Evolutionary conservation across 1,140 invertebrate species (phyloP).

Genomic region (Dreissena polymorpha): DNA sequence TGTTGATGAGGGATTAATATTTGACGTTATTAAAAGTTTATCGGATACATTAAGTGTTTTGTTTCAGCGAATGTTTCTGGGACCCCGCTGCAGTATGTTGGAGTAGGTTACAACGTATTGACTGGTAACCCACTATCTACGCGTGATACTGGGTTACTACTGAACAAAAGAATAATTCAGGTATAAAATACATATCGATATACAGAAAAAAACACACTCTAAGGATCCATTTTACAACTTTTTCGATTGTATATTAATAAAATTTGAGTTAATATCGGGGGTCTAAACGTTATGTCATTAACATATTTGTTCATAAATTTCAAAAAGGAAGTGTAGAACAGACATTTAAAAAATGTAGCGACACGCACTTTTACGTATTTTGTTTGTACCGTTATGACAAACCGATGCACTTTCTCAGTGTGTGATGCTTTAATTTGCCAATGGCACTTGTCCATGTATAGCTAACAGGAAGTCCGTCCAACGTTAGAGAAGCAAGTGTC

Average conservation of each 20-base stretch:
- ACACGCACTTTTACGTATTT: no score
- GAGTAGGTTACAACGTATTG: constrained; percentile 62
- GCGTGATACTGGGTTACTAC: constrained; percentile 55
- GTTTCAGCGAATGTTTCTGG: constrained; percentile 41
- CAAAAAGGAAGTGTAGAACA: no score
- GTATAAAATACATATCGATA: not conserved
- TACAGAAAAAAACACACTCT: not conserved
- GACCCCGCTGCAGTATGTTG: constrained; percentile 54
- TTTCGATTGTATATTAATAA: no score
- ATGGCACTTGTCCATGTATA: not conserved
- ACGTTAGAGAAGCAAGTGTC: not conserved
- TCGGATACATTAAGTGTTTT: no score
- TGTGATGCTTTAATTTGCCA: no score
- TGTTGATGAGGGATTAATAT: no score
- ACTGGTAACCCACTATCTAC: constrained; percentile 57
- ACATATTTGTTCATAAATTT: no score
- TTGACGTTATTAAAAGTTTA: not conserved
- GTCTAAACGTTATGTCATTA: no score
- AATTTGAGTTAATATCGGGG: no score
- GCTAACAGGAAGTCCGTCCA: not conserved
- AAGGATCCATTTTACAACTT: not conserved
- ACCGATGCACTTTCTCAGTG: no score
- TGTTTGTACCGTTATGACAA: no score
- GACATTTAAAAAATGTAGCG: no score
- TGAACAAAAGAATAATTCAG: constrained; percentile 51